Percentiles rank a stretch among this genome's conserved stretches.
These are phyloP conservation scores for Hyla sarda DNA, from an alignment of 2,113 vertebrate species.

Conservation along the genomic window DNA sequence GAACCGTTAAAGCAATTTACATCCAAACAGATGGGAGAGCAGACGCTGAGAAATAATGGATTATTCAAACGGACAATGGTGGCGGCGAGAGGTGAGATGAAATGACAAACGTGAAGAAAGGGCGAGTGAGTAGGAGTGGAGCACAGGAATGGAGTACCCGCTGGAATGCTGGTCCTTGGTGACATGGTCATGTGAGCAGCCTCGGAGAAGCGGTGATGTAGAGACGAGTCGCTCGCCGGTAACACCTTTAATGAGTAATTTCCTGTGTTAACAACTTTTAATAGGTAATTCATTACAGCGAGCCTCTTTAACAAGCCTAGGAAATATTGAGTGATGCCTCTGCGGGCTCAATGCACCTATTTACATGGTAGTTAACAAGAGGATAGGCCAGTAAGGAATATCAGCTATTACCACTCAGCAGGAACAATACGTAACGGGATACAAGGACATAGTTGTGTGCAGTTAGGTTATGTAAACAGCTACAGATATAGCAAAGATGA, in stretches of 20 bases:
- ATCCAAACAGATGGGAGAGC: not conserved
- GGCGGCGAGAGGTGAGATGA: constrained; percentile 1
- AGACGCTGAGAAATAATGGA: not conserved
- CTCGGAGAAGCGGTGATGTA: too few species aligned
- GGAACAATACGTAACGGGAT: not conserved
- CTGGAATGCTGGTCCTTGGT: not conserved
- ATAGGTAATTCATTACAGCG: constrained; percentile 35
- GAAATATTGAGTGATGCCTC: constrained; percentile 50
- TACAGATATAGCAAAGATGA: not conserved
- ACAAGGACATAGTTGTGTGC: not conserved
- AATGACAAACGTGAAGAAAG: not conserved
- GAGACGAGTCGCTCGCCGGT: not conserved
- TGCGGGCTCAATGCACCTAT: not conserved
- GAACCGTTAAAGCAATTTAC: constrained; percentile 16
- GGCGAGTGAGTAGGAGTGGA: not conserved
- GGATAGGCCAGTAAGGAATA: not conserved
- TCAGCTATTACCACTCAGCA: not conserved
- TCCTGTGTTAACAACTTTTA: constrained; percentile 17
- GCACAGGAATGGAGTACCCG: not conserved
- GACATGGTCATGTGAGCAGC: not conserved
- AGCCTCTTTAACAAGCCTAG: constrained; percentile 2
- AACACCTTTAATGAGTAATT: constrained; percentile 32
- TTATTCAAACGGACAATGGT: not conserved
- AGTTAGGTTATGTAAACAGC: not conserved
- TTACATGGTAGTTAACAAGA: not conserved